These are phyloP conservation scores for Drosophila seguyi DNA, from an alignment of 1,140 invertebrate genomes.

Conservation along the genomic window DNA sequence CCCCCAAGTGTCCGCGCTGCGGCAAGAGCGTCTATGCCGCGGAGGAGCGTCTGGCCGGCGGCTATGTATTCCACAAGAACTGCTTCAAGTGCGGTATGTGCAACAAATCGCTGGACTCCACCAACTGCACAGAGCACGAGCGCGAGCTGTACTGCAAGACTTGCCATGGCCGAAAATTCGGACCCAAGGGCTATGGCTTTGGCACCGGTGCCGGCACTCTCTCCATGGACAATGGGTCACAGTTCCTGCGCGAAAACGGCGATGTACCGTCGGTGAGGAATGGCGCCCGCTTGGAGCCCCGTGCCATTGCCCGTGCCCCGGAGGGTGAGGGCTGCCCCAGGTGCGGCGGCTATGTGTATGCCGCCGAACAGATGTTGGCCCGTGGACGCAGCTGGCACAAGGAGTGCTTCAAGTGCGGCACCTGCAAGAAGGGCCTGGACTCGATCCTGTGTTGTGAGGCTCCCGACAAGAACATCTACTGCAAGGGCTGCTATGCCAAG, in stretches of 20 bases:
- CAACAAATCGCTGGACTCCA: slow-evolving; percentile 98
- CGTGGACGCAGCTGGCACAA: slow-evolving; percentile 97
- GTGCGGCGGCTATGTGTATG: slow-evolving; percentile 96
- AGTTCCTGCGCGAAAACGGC: slow-evolving; percentile 88
- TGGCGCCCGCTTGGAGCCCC: slow-evolving; percentile 87
- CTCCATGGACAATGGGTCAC: slow-evolving; percentile 97
- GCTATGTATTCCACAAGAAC: slow-evolving; percentile 99
- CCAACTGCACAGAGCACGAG: slow-evolving; percentile 98
- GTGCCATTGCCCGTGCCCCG: slow-evolving; percentile 92
- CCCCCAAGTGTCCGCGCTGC: slow-evolving; percentile 99
- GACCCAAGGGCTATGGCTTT: slow-evolving; percentile 99
- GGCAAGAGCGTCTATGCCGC: slow-evolving; percentile 99
- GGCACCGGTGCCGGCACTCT: slow-evolving; percentile 98
- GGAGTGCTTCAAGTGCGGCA: slow-evolving; percentile 97
- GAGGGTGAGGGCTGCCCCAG: slow-evolving; percentile 95
- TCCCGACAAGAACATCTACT: slow-evolving; percentile 98
- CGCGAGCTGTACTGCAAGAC: slow-evolving; percentile 98
- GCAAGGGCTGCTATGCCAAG: slow-evolving; percentile 98
- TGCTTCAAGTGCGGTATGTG: slow-evolving; percentile 99
- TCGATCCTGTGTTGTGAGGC: slow-evolving; percentile 97
- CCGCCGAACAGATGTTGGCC: slow-evolving; percentile 97
- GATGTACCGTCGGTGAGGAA: slow-evolving; percentile 64
- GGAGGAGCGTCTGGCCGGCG: slow-evolving; percentile 98
- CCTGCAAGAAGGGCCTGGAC: slow-evolving; percentile 97
- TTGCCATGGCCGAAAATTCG: slow-evolving; percentile 98